phyloP scores from a whole-genome alignment of 2,113 vertebrate species.

The Picathartes gymnocephalus region DNA sequence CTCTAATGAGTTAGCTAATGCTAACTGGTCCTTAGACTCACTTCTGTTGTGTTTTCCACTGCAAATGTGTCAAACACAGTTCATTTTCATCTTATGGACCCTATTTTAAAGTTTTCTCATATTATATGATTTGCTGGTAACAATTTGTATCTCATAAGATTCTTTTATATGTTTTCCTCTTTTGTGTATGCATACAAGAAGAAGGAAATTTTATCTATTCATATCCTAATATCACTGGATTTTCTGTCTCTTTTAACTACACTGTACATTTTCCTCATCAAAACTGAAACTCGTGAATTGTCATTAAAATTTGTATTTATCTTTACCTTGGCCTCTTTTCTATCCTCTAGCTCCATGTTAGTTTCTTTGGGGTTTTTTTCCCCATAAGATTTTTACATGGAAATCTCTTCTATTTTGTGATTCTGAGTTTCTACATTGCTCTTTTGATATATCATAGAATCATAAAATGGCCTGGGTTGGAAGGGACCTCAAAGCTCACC shows the following conservation, averaged over 20 bases:
- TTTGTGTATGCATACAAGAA: not conserved
- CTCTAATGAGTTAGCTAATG: not conserved
- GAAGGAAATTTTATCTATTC: not conserved
- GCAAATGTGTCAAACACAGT: not conserved
- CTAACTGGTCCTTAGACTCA: not conserved
- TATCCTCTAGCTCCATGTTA: not conserved
- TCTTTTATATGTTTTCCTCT: not conserved
- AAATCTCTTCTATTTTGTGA: not conserved
- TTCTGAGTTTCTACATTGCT: not conserved
- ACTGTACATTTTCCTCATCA: not conserved
- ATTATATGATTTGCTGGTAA: not conserved
- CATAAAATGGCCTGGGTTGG: not conserved
- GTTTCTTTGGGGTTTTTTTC: fast-evolving
- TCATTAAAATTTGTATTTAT: not conserved
- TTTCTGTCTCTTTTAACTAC: not conserved
- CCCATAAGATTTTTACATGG: not conserved
- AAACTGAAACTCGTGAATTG: not conserved
- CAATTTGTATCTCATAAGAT: not conserved
- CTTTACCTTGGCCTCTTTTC: not conserved
- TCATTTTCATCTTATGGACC: not conserved
- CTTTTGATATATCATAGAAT: not conserved
- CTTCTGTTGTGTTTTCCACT: not conserved
- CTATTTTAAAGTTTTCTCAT: not conserved
- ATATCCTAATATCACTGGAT: not conserved
- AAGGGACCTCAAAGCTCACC: not conserved